phyloP scores from a whole-genome alignment of 2,888 invertebrate genomes.

The Aleiodes leptofemur region DNA sequence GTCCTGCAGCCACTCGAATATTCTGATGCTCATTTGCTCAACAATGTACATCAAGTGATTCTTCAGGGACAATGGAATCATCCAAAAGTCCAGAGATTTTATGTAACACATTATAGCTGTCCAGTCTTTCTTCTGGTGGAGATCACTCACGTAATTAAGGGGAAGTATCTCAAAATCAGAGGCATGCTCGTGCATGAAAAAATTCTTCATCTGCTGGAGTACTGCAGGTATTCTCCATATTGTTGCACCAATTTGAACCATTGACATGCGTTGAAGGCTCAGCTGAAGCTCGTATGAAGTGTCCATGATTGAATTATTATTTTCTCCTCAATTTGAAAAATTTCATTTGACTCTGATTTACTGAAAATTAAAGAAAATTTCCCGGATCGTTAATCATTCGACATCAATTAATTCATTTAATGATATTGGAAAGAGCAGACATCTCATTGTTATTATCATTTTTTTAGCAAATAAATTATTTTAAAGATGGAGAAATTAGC shows the following conservation, averaged over 20 bases:
- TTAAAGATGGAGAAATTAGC: too few species aligned
- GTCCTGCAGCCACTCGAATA: slow-evolving; percentile 4
- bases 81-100: not conserved
- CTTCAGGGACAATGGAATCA: not conserved
- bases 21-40: slow-evolving; percentile 22
- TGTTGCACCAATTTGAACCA: slow-evolving; percentile 15
- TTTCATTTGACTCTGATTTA: not conserved
- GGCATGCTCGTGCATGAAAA: slow-evolving; percentile 16
- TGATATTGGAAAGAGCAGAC: too few species aligned
- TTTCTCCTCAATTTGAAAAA: not conserved
- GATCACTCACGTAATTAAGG: not conserved
- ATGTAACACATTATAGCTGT: slow-evolving; percentile 2
- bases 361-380: not conserved
- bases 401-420: too few species aligned
- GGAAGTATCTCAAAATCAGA: not conserved
- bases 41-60: slow-evolving; percentile 11
- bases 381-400: too few species aligned
- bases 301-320: slow-evolving; percentile 2
- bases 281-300: not conserved
- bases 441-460: too few species aligned
- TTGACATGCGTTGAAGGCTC: slow-evolving; percentile 8
- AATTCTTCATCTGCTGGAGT: not conserved
- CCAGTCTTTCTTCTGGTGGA: slow-evolving; percentile 19
- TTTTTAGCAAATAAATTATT: too few species aligned
- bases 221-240: not conserved